Evolutionary conservation across 2,888 invertebrate genomes (phyloP).

Genomic region (Xylota sylvarum): DNA sequence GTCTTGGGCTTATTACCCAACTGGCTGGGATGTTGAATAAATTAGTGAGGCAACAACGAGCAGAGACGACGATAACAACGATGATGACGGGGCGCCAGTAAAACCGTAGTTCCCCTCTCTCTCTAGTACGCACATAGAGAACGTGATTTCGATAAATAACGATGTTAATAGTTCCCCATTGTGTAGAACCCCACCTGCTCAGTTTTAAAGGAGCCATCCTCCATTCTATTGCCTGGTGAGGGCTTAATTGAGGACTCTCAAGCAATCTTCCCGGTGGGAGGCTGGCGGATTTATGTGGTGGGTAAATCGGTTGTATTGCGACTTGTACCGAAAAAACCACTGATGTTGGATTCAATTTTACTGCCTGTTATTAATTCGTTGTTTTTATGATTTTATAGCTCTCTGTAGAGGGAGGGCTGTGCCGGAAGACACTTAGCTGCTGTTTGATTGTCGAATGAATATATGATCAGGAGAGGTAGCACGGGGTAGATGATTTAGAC

Average conservation of each 20-base stretch:
- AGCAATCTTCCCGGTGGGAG: neutral
- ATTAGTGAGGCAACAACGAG: slow-evolving; percentile 34
- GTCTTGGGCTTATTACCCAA: slow-evolving; percentile 66
- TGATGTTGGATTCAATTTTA: slow-evolving; percentile 68
- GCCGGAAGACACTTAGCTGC: slow-evolving; percentile 22
- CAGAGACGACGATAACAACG: slow-evolving; percentile 31
- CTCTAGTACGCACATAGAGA: slow-evolving; percentile 11
- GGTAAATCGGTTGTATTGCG: slow-evolving; percentile 24
- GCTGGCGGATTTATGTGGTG: slow-evolving; percentile 2
- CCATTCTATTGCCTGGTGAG: neutral
- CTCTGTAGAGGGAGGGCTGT: slow-evolving; percentile 6
- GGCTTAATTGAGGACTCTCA: slow-evolving; percentile 25
- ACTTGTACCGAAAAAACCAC: slow-evolving; percentile 45
- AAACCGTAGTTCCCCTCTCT: neutral
- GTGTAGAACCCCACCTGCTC: neutral
- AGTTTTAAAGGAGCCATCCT: neutral
- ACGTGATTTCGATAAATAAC: slow-evolving; percentile 45
- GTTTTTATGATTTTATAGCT: slow-evolving; percentile 52
- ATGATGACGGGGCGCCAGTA: slow-evolving; percentile 32
- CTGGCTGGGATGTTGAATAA: slow-evolving; percentile 62
- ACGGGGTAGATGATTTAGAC: slow-evolving; percentile 1
- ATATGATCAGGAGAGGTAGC: slow-evolving; percentile 14
- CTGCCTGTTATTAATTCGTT: slow-evolving; percentile 62
- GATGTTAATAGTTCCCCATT: slow-evolving; percentile 37
- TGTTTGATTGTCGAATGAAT: slow-evolving; percentile 55